These are phyloP conservation scores for Hydropsyche tenuis DNA, from an alignment of 1,140 invertebrate species.

Conservation along the genomic window DNA sequence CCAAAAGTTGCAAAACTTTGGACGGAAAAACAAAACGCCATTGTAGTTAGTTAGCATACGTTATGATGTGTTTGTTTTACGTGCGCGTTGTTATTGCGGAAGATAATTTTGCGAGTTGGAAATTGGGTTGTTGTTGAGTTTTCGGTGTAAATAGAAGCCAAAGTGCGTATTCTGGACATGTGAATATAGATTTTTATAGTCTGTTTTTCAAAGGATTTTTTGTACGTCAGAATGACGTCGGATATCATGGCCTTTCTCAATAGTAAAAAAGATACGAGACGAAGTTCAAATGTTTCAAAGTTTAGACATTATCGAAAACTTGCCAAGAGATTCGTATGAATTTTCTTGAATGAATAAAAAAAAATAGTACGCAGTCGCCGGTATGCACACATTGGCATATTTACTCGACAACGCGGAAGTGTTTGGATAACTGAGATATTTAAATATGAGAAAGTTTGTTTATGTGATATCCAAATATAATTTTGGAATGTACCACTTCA, in stretches of 20 bases:
- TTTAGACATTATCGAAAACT: not conserved
- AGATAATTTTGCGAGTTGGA: too few relatives aligned
- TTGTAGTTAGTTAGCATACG: conserved; percentile 16
- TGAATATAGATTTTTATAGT: too few relatives aligned
- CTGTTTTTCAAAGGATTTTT: too few relatives aligned
- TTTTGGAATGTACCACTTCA: too few relatives aligned
- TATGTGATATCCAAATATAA: too few relatives aligned
- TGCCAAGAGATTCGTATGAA: not conserved
- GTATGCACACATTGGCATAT: not conserved
- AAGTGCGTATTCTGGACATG: too few relatives aligned
- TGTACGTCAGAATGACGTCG: not conserved
- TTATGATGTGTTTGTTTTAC: not conserved
- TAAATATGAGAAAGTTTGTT: too few relatives aligned
- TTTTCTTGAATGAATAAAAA: not conserved
- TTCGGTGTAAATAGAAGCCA: too few relatives aligned
- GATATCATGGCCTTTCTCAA: not conserved
- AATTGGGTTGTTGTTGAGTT: too few relatives aligned
- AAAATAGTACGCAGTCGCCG: not conserved
- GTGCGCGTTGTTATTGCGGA: conserved; percentile 13
- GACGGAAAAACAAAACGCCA: conserved; percentile 20
- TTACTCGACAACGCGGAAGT: too few relatives aligned
- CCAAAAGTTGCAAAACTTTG: conserved; percentile 12
- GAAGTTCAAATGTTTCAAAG: not conserved
- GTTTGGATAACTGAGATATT: too few relatives aligned
- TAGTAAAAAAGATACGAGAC: conserved; percentile 21